Percentiles rank a stretch among this genome's conserved stretches.
Evolutionary conservation across 2,888 invertebrate genomes (phyloP).

Genomic region (Corythucha ciliata): DNA sequence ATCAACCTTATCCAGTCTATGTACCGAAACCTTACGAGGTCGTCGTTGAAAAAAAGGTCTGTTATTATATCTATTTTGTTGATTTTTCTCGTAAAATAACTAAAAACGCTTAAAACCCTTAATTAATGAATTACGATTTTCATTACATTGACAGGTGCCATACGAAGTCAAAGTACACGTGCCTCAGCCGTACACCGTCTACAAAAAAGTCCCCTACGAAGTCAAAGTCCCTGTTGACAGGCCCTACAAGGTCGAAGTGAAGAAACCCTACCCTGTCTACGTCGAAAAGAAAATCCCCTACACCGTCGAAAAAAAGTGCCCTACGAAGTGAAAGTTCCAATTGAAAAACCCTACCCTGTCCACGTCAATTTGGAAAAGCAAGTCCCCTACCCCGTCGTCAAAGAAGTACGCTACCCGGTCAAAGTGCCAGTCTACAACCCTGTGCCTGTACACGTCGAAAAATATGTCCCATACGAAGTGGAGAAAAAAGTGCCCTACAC

Average conservation of each 20-base stretch:
- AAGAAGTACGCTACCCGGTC: slow-evolving; percentile 42
- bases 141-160: too few relatives aligned
- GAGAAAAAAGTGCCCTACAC: slow-evolving; percentile 28
- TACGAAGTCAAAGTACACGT: slow-evolving; percentile 22
- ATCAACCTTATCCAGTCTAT: slow-evolving; percentile 46
- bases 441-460: slow-evolving; percentile 20
- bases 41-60: slow-evolving; percentile 62
- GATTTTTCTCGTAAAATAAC: too few relatives aligned
- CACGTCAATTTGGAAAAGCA: slow-evolving; percentile 28
- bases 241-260: slow-evolving; percentile 48
- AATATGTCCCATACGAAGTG: slow-evolving; percentile 26
- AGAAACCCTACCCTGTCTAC: slow-evolving; percentile 57
- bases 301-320: slow-evolving; percentile 46
- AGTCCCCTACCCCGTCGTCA: slow-evolving; percentile 27
- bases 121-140: too few relatives aligned
- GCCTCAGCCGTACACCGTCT: slow-evolving; percentile 41
- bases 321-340: slow-evolving; percentile 33
- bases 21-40: slow-evolving; percentile 71
- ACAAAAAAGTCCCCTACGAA: slow-evolving; percentile 56
- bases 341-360: slow-evolving; percentile 29
- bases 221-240: slow-evolving; percentile 41
- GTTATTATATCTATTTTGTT: too few relatives aligned
- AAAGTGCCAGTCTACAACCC: slow-evolving; percentile 47
- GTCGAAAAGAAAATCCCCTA: slow-evolving; percentile 55
- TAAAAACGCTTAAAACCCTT: too few relatives aligned